Evolutionary conservation across 2,888 invertebrate genomes (phyloP).

Genomic region (Conomelus anceps): DNA sequence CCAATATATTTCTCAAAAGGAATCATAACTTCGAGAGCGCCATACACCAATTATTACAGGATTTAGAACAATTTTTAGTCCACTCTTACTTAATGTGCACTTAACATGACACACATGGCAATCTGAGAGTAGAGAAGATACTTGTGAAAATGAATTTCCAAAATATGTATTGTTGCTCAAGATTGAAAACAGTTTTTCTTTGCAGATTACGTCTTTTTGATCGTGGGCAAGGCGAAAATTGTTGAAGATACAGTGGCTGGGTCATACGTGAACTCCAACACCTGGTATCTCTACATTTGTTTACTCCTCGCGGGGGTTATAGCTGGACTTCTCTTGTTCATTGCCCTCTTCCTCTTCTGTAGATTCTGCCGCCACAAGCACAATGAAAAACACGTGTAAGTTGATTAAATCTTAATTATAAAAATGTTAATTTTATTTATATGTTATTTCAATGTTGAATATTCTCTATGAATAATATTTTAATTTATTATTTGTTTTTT

Average conservation of each 20-base stretch:
- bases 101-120: background rate
- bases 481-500: too few relatives aligned
- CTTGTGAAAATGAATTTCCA: background rate
- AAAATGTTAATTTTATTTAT: too few relatives aligned
- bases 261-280: background rate
- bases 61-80: too few relatives aligned
- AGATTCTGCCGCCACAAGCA: background rate
- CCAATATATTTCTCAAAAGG: background rate
- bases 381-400: background rate
- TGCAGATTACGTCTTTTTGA: background rate
- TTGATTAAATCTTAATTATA: too few relatives aligned
- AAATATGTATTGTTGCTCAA: too few relatives aligned
- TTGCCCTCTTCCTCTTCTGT: background rate
- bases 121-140: background rate
- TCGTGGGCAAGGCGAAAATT: background rate
- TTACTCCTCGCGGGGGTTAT: background rate
- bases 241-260: background rate
- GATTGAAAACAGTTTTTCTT: background rate
- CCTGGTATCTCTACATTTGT: background rate
- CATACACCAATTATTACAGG: background rate
- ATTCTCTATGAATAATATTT: too few relatives aligned
- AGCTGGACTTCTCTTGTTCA: background rate
- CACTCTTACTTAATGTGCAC: background rate
- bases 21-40: background rate
- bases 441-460: too few relatives aligned